Evolutionary conservation across 2,113 vertebrate genomes (phyloP).

Genomic region (Entomyzon cyanotis): DNA sequence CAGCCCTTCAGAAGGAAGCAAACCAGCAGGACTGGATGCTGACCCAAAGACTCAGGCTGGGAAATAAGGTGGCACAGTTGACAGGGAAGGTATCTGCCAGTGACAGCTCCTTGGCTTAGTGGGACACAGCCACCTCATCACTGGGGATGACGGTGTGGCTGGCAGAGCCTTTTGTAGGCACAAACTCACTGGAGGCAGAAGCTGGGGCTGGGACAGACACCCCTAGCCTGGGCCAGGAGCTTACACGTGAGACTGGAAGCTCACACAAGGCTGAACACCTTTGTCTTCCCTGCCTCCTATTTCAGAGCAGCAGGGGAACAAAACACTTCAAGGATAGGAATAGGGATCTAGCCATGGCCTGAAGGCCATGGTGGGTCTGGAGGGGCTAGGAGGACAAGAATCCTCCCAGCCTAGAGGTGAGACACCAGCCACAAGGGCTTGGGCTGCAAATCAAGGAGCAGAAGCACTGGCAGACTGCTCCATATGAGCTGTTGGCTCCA

Average conservation of each 20-base stretch:
- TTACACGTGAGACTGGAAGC: not conserved
- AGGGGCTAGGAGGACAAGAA: not conserved
- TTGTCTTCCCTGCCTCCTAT: not conserved
- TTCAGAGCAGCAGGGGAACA: not conserved
- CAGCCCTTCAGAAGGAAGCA: not conserved
- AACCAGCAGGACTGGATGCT: not conserved
- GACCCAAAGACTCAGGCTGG: not conserved
- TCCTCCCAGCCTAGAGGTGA: not conserved
- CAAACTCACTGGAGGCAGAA: not conserved
- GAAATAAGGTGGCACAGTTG: not conserved
- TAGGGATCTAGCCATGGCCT: accelerated
- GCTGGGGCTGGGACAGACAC: not conserved
- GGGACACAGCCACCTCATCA: accelerated
- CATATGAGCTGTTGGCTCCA: not conserved
- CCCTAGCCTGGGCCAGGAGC: accelerated
- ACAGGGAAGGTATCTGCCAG: not conserved
- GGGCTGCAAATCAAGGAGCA: not conserved
- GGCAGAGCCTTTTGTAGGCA: accelerated
- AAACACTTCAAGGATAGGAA: not conserved
- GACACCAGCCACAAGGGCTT: accelerated
- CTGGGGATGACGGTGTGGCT: too few relatives aligned
- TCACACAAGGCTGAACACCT: not conserved
- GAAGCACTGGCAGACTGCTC: not conserved
- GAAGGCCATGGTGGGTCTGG: accelerated
- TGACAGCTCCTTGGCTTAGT: not conserved